Base-by-base conservation (phyloP, 2,113 vertebrate genomes). In the Oenanthe oenanthe region DNA sequence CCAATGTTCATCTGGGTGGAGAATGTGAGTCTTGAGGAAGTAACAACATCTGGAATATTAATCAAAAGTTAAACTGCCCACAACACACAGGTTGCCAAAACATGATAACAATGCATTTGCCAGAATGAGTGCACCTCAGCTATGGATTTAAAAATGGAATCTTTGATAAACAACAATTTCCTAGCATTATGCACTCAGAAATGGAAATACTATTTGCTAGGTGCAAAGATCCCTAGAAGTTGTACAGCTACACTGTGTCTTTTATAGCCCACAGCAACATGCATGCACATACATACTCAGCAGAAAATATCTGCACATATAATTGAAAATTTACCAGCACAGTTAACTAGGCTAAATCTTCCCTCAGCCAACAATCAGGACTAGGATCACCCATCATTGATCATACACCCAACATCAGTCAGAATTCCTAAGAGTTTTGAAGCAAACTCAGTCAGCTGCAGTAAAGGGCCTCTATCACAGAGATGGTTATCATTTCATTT, bases 121-220 rank as follows among this genome's bases (percentile, higher is more conserved):
- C 72, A 92, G 48, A 82, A 80, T 42, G 51, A 70, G 25, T 40
- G 26, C 42, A 51, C 16, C 32, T 54, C 25, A 78, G 13, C 21
- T 58, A 13, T 1, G 1, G 9, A 54, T 95, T 94, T 76, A 57
- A 60, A 91, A 79, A 54, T 8, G 40, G 43, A 73, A 67, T 40
- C 54, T 93, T 85, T 51, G 32, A 85, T 66, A 89, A 95, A 89
- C 89, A 91, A 34, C 17, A 24, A 36, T 53, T 95, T 95, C 63
- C 66, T 63, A 47, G 21, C 1, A 5, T 79, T 67, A 76, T 7
- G 8, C 29, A 71, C 66, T 70, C 22, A 77, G 54, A 88, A 84
- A 88, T 28, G 4, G 32, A 82, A 81, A 80, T 50, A 71, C 54
- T 74, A 38, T 43, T 67, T 76, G n/a, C 45, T 67, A 63, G n/a